Evolutionary conservation across 2,797 vertebrate genomes (phyloP).

Genomic region (Sciurus vulgaris): DNA sequence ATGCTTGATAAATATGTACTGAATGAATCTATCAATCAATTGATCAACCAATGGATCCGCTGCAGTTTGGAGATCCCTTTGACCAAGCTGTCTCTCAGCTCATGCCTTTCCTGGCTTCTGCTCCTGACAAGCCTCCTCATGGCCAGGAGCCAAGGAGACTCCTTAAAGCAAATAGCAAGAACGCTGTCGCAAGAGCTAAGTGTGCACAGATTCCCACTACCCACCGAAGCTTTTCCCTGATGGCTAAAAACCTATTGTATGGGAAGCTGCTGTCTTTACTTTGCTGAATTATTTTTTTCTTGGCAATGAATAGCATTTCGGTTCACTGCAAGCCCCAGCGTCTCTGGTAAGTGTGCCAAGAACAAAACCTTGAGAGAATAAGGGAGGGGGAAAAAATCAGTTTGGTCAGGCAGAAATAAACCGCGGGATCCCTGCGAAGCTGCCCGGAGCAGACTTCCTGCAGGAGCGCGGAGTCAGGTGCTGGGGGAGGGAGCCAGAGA

Average conservation of each 20-base stretch:
- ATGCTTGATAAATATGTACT: background rate
- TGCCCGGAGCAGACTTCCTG: background rate
- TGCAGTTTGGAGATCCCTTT: background rate
- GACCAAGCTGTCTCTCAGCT: background rate
- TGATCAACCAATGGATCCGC: background rate
- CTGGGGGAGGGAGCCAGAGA: background rate
- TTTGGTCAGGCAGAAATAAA: constrained; percentile 61
- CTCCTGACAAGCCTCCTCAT: background rate
- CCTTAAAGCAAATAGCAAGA: background rate
- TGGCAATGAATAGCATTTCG: background rate
- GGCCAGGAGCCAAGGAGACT: background rate
- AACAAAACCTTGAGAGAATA: constrained; percentile 70
- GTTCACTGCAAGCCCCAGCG: constrained; percentile 33
- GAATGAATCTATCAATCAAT: background rate
- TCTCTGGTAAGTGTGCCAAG: constrained; percentile 8
- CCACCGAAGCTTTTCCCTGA: background rate
- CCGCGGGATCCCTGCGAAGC: constrained; percentile 25
- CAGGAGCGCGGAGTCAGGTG: background rate
- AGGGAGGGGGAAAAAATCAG: constrained; percentile 21
- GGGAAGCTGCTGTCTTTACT: constrained; percentile 1
- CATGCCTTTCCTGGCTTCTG: background rate
- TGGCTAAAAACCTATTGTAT: constrained; percentile 36
- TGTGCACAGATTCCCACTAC: background rate
- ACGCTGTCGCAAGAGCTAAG: background rate
- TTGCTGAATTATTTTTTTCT: background rate